A percentile compares a stretch with the other conserved stretches of the same genome.
Conservation (phyloP, 2,888 invertebrate species). For the Elysia crispata region DNA sequence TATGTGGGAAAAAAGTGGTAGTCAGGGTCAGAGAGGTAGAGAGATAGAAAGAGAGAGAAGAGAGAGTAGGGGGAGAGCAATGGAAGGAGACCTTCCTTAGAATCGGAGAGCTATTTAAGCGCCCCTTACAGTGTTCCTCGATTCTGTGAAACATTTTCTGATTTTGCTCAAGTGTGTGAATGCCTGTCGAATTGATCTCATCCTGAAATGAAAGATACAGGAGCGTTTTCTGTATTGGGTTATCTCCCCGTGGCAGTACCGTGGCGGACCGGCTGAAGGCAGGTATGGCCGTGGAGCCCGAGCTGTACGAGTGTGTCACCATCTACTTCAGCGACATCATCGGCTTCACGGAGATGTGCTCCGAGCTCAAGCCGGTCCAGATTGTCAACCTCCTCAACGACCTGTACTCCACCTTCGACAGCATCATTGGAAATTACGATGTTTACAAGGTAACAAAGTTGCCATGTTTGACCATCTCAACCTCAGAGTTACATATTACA, state of each 20-base stretch:
- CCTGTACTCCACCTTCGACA: conserved; percentile 67
- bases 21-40: no score
- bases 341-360: conserved; percentile 62
- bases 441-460: conserved; percentile 65
- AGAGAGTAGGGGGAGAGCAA: no score
- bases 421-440: conserved; percentile 63
- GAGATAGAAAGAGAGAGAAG: no score
- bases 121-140: no score
- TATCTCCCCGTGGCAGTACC: conserved; percentile 46
- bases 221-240: background rate
- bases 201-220: background rate
- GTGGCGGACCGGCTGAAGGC: conserved; percentile 92
- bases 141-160: no score
- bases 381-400: conserved; percentile 67
- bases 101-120: no score
- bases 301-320: conserved; percentile 92
- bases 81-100: no score
- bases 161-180: no score
- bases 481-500: no score
- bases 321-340: conserved; percentile 92
- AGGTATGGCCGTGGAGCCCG: conserved; percentile 91
- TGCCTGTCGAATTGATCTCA: no score
- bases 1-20: no score
- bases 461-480: no score
- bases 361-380: conserved; percentile 60